Percentiles rank a stretch among this genome's conserved stretches.
These are phyloP conservation scores for Agriotes lineatus DNA, from an alignment of 2,888 invertebrate genomes.

Conservation along the genomic window DNA sequence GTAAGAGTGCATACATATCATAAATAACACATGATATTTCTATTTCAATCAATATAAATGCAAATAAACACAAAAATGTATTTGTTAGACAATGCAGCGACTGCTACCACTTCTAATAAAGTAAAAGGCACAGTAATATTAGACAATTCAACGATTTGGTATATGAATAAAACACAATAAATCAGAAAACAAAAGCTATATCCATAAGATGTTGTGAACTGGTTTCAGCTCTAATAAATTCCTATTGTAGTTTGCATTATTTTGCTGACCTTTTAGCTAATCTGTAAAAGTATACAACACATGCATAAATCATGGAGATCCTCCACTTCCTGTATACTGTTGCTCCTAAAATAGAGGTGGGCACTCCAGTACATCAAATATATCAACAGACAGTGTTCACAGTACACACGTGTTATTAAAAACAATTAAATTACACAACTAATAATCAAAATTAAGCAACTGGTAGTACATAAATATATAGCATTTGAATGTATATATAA, in stretches of 20 bases:
- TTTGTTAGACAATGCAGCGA: slow-evolving; percentile 1
- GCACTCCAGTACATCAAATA: slow-evolving; percentile 36
- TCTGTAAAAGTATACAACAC: slow-evolving; percentile 32
- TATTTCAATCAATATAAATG: slow-evolving; percentile 13
- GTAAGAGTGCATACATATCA: slow-evolving; percentile 35
- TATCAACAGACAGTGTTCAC: slow-evolving; percentile 44
- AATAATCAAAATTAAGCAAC: slow-evolving; percentile 21
- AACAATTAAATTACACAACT: slow-evolving; percentile 15
- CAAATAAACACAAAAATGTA: slow-evolving; percentile 21
- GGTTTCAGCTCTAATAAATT: slow-evolving; percentile 23
- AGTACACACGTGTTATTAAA: slow-evolving; percentile 36
- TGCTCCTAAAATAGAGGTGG: slow-evolving; percentile 26
- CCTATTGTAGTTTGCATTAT: slow-evolving; percentile 14
- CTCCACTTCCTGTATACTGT: slow-evolving; percentile 24
- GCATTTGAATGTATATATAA: slow-evolving; percentile 8
- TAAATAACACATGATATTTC: slow-evolving; percentile 6
- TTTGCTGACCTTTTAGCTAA: slow-evolving; percentile 11
- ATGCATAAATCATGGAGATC: slow-evolving; percentile 24
- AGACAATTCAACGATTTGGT: not conserved
- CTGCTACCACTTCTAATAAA: slow-evolving; percentile 2
- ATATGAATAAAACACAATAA: not conserved
- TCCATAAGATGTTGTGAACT: not conserved
- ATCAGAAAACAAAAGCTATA: slow-evolving; percentile 4
- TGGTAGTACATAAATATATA: slow-evolving; percentile 3
- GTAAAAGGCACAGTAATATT: not conserved